phyloP scores from a whole-genome alignment of 2,888 invertebrate species.

The Cistogaster globosa region DNA sequence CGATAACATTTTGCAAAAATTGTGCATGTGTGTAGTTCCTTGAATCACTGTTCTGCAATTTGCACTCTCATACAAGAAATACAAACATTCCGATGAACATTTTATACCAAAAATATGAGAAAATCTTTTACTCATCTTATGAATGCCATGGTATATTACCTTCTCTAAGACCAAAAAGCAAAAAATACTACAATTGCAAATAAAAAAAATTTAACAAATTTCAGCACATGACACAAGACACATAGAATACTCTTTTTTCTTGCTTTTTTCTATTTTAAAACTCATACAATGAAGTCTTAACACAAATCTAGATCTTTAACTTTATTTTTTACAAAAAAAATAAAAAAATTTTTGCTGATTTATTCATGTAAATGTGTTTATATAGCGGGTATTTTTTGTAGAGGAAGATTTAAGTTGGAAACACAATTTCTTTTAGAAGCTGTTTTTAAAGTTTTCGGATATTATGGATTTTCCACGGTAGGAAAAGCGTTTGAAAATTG shows the following conservation, averaged over 20 bases:
- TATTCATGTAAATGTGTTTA: no score
- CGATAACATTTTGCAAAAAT: no score
- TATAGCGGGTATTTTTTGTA: no score
- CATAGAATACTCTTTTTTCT: not conserved
- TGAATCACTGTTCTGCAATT: constrained; percentile 14
- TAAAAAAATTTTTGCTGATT: no score
- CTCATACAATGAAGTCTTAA: not conserved
- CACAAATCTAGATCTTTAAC: no score
- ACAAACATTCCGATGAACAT: constrained; percentile 10
- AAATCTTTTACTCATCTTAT: constrained; percentile 48
- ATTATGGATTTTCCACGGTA: no score
- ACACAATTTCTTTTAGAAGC: no score
- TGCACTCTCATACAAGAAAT: constrained; percentile 13
- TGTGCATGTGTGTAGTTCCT: no score
- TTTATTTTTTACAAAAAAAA: no score
- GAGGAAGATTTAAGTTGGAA: no score
- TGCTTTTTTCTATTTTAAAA: not conserved
- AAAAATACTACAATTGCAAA: constrained; percentile 11
- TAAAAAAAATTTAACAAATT: constrained; percentile 44
- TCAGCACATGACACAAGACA: constrained; percentile 44
- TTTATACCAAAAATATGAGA: constrained; percentile 15
- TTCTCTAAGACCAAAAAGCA: constrained; percentile 1
- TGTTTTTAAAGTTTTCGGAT: no score
- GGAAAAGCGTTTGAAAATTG: no score
- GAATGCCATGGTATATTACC: constrained; percentile 60